Evolutionary conservation across 2,797 vertebrate species (phyloP).

Genomic region (Melanotaenia trifasciata): DNA sequence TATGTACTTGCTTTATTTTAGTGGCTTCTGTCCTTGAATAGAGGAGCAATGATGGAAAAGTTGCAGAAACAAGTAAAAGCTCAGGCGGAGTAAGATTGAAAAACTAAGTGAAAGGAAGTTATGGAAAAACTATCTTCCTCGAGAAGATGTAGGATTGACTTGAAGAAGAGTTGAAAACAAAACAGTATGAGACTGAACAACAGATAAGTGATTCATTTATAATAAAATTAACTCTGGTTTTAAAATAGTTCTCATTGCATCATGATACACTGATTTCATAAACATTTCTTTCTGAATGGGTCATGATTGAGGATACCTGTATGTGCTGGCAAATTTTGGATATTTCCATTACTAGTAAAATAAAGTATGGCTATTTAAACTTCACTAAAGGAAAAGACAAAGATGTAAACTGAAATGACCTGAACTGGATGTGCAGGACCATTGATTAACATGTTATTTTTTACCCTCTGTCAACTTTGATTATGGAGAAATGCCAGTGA

Average conservation of each 20-base stretch:
- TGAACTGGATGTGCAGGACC: conserved; percentile 57
- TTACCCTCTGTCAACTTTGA: conserved; percentile 74
- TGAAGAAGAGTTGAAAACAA: conserved; percentile 2
- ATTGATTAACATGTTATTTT: conserved; percentile 74
- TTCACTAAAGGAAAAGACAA: conserved; percentile 13
- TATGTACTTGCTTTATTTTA: conserved; percentile 34
- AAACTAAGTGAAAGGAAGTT: conserved; percentile 57
- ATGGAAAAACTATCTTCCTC: conserved; percentile 47
- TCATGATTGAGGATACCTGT: conserved; percentile 24
- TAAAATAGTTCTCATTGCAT: background rate
- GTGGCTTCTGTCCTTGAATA: conserved; percentile 61
- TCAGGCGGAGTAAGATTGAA: conserved; percentile 35
- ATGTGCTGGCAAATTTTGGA: conserved; percentile 31
- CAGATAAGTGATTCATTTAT: background rate
- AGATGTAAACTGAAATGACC: conserved; percentile 50
- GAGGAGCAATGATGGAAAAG: conserved; percentile 44
- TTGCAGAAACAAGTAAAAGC: conserved; percentile 42
- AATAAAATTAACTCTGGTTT: background rate
- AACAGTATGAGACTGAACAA: background rate
- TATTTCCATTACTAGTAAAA: conserved; percentile 20
- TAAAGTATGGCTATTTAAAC: conserved; percentile 12
- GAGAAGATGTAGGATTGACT: conserved; percentile 17
- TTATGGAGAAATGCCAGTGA: conserved; percentile 70
- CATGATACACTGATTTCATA: conserved; percentile 29
- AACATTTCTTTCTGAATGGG: conserved; percentile 7